Evolutionary conservation across 2,888 invertebrate species (phyloP).

Genomic region (Acleris holmiana): DNA sequence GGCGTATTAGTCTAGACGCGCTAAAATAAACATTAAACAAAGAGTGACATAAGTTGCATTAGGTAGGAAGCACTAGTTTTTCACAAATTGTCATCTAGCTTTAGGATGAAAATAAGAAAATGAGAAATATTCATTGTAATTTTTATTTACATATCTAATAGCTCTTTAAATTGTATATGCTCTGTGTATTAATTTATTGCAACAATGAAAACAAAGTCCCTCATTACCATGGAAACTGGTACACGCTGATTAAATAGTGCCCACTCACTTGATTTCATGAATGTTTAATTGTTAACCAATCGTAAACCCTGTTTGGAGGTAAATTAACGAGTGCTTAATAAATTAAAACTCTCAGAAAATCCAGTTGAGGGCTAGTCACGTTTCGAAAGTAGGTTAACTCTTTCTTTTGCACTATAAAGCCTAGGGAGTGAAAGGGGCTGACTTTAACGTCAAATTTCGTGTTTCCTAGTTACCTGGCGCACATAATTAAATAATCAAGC

Average conservation of each 20-base stretch:
- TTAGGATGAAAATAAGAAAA: no score
- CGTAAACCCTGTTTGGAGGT: not conserved
- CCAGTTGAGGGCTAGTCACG: slow-evolving; percentile 3
- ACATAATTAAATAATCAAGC: slow-evolving; percentile 33
- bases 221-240: no score
- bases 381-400: not conserved
- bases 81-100: no score
- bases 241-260: not conserved
- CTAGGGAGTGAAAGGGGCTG: not conserved
- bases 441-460: not conserved
- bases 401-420: not conserved
- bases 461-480: not conserved
- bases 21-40: slow-evolving; percentile 12
- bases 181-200: no score
- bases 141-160: no score
- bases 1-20: slow-evolving; percentile 21
- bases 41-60: not conserved
- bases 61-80: not conserved
- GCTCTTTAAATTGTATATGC: no score
- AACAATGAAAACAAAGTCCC: no score
- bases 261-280: not conserved
- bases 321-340: slow-evolving; percentile 7
- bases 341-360: slow-evolving; percentile 16
- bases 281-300: slow-evolving; percentile 3
- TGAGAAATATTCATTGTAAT: no score